A percentile compares a stretch with the other conserved stretches of the same genome.
These are phyloP conservation scores for Drosophila persimilis DNA, from an alignment of 1,140 invertebrate genomes.

Conservation along the genomic window DNA sequence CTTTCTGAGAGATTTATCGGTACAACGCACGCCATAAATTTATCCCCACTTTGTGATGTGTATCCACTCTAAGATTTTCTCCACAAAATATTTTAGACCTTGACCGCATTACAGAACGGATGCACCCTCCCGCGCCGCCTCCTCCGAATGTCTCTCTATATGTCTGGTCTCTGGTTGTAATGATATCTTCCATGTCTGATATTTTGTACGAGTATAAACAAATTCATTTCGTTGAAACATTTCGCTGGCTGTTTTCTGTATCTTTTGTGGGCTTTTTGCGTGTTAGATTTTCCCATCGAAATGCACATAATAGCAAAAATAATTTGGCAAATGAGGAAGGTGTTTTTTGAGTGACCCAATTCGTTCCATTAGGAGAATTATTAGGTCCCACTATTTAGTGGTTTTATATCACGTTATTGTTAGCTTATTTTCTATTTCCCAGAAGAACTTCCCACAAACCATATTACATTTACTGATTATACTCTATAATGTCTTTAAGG, in stretches of 20 bases:
- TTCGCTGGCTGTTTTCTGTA: slow-evolving; percentile 10
- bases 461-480: too few species aligned
- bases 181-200: slow-evolving; percentile 54
- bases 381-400: too few species aligned
- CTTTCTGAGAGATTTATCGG: slow-evolving; percentile 62
- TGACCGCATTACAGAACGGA: slow-evolving; percentile 66
- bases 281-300: slow-evolving; percentile 20
- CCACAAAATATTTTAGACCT: slow-evolving; percentile 34
- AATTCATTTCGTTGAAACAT: slow-evolving; percentile 65
- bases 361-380: too few species aligned
- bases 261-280: slow-evolving; percentile 29
- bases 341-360: slow-evolving; percentile 8
- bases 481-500: too few species aligned
- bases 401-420: too few species aligned
- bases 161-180: slow-evolving; percentile 28
- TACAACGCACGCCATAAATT: slow-evolving; percentile 69
- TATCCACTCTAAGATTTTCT: not conserved
- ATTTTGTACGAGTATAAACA: slow-evolving; percentile 54
- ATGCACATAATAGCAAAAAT: not conserved
- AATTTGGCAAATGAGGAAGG: not conserved
- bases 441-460: too few species aligned
- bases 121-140: not conserved
- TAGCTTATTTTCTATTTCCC: too few species aligned
- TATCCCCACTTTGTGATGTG: slow-evolving; percentile 56
- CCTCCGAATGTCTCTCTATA: too few species aligned